Conservation (phyloP, 2,113 vertebrate genomes). For the Elachura formosa region DNA sequence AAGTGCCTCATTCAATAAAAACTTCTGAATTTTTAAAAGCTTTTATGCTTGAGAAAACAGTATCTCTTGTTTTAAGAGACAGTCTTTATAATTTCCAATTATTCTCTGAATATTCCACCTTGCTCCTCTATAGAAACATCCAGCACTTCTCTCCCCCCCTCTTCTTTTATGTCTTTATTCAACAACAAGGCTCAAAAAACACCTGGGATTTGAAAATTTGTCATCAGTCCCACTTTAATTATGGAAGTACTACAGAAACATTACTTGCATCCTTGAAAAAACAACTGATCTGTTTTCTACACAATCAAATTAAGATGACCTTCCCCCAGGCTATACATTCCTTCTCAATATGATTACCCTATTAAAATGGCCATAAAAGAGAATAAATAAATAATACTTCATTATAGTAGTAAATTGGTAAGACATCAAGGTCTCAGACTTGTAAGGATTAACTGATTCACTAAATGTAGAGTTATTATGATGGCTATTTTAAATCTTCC, state of each 20-base stretch:
- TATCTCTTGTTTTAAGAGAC: neutral
- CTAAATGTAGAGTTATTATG: neutral
- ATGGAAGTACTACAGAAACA: neutral
- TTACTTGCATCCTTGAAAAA: neutral
- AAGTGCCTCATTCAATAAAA: neutral
- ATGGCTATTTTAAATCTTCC: neutral
- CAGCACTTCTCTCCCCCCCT: fast-evolving
- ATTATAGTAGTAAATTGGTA: neutral
- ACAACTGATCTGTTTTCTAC: neutral
- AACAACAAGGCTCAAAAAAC: neutral
- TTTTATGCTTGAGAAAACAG: neutral
- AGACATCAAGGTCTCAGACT: neutral
- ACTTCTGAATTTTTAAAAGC: neutral
- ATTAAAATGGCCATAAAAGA: neutral
- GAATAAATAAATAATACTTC: neutral
- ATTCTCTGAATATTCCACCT: neutral
- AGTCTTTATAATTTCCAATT: neutral
- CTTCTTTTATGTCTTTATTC: neutral
- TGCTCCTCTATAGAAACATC: neutral
- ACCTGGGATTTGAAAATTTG: neutral
- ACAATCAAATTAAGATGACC: neutral
- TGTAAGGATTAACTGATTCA: neutral
- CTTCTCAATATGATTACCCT: neutral
- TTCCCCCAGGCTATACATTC: neutral
- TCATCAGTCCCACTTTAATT: neutral